A percentile compares a stretch with the other conserved stretches of the same genome.
phyloP scores from a whole-genome alignment of 2,113 vertebrate species.

The Nyctereutes procyonoides region DNA sequence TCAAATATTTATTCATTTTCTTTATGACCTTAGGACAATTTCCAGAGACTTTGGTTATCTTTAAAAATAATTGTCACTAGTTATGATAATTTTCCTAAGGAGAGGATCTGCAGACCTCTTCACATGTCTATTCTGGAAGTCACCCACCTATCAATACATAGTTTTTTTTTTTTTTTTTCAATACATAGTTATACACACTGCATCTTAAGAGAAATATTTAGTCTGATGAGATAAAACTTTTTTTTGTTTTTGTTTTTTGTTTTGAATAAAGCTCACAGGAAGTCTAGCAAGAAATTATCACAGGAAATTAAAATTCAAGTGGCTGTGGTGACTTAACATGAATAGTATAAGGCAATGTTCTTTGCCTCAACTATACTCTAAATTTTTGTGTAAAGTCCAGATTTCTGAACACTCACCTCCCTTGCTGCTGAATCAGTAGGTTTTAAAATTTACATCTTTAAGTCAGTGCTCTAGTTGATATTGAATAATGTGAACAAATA shows the following conservation, averaged over 20 bases:
- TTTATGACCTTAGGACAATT: background rate
- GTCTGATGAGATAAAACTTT: background rate
- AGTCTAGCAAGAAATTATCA: background rate
- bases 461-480: background rate
- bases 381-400: background rate
- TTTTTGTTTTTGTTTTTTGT: background rate
- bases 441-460: background rate
- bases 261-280: background rate
- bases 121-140: background rate
- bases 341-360: background rate
- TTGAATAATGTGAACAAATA: background rate
- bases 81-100: background rate
- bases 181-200: background rate
- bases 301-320: background rate
- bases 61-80: background rate
- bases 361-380: background rate
- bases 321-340: background rate
- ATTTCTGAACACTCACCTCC: background rate
- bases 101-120: background rate
- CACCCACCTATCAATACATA: background rate
- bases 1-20: background rate
- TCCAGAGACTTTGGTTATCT: background rate
- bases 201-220: background rate
- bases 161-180: too few relatives aligned
- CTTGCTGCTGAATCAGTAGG: background rate